Evolutionary conservation across 1,140 invertebrate genomes (phyloP).

Genomic region (Drosophila tristis): DNA sequence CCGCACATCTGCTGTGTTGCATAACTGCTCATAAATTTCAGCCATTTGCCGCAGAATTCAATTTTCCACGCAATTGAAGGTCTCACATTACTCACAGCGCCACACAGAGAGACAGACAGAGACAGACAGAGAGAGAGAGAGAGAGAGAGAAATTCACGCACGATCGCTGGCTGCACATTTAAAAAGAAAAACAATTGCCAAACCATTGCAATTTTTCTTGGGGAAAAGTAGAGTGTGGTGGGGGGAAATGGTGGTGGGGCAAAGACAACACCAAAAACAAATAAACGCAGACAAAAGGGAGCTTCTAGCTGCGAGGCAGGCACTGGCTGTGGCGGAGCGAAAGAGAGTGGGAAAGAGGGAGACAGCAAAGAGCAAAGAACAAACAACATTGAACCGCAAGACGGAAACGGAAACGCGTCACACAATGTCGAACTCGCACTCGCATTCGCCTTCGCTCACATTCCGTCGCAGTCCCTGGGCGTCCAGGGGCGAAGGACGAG

Average conservation of each 20-base stretch:
- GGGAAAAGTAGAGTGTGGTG: not conserved
- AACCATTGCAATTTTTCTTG: constrained; percentile 51
- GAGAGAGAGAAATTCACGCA: constrained; percentile 8
- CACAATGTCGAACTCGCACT: constrained; percentile 54
- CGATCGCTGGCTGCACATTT: constrained; percentile 33
- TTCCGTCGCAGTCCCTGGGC: too few species aligned
- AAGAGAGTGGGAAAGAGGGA: not conserved
- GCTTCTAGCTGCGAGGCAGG: too few species aligned
- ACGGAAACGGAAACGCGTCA: constrained; percentile 77
- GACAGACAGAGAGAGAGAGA: not conserved
- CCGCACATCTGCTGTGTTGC: too few species aligned
- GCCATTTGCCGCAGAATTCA: constrained; percentile 43
- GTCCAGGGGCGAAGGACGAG: too few species aligned
- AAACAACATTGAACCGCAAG: constrained; percentile 58
- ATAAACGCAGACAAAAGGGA: constrained; percentile 56
- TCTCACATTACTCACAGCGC: constrained; percentile 32
- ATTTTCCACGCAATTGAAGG: constrained; percentile 64
- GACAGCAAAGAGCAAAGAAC: constrained; percentile 44
- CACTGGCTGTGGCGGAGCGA: constrained; percentile 19
- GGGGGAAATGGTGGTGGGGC: not conserved
- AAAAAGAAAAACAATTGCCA: constrained; percentile 51
- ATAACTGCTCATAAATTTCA: constrained; percentile 29
- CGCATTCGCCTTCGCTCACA: constrained; percentile 15
- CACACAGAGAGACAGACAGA: not conserved
- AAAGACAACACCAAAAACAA: constrained; percentile 64